Conservation (phyloP, 2,113 vertebrate genomes). For the Mastomys natalensis region DNA sequence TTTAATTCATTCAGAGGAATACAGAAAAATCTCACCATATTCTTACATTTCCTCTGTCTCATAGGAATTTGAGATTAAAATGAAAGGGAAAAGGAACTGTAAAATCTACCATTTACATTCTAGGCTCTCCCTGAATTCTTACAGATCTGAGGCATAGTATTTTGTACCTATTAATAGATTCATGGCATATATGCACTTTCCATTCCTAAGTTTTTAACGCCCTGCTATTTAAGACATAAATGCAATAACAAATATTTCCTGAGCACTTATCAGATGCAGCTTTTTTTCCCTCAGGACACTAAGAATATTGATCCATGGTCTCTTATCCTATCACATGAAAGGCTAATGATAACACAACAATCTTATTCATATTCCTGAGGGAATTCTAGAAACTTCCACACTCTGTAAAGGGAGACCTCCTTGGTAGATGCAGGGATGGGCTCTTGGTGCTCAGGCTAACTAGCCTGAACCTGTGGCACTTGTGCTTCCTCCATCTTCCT, state of each 20-base stretch:
- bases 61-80: not conserved
- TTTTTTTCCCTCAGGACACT: not conserved
- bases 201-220: not conserved
- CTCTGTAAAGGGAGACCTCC: not conserved
- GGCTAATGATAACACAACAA: not conserved
- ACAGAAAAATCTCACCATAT: not conserved
- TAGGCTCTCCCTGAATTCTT: not conserved
- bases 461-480: not conserved
- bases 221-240: not conserved
- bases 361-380: not conserved
- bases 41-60: not conserved
- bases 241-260: not conserved
- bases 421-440: not conserved
- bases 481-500: not conserved
- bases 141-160: not conserved
- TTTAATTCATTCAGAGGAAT: not conserved
- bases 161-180: not conserved
- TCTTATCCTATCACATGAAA: not conserved
- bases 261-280: not conserved
- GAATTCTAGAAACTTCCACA: not conserved
- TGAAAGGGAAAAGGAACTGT: not conserved
- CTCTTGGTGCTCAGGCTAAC: not conserved
- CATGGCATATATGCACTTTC: not conserved
- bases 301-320: not conserved
- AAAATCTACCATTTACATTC: not conserved